Evolutionary conservation across 1,140 invertebrate genomes (phyloP).

Genomic region (Drosophila oshimai): DNA sequence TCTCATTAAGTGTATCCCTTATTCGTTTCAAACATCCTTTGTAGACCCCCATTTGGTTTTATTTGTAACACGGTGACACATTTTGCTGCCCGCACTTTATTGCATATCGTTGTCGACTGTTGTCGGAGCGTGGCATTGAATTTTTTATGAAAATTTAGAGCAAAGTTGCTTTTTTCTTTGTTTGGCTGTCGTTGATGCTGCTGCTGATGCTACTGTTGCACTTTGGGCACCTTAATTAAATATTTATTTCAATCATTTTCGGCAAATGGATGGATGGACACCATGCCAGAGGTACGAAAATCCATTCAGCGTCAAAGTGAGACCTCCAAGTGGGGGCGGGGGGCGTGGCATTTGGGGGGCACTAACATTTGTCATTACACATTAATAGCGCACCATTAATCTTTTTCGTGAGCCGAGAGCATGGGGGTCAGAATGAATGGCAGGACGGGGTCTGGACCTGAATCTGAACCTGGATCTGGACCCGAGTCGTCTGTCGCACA

Average conservation of each 20-base stretch:
- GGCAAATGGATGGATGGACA: slow-evolving; percentile 61
- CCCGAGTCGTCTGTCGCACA: slow-evolving; percentile 57
- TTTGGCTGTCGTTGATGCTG: slow-evolving; percentile 14
- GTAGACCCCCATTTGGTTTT: slow-evolving; percentile 17
- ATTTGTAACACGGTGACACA: slow-evolving; percentile 55
- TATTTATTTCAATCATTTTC: slow-evolving; percentile 77
- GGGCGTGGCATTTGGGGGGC: slow-evolving; percentile 2
- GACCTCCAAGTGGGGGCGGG: background rate
- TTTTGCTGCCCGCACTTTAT: slow-evolving; percentile 65
- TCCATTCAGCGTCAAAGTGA: slow-evolving; percentile 33
- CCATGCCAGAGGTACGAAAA: slow-evolving; percentile 19
- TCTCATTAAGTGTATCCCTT: background rate
- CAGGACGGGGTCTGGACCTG: slow-evolving; percentile 25
- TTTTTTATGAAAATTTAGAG: slow-evolving; percentile 81
- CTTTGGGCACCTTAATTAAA: slow-evolving; percentile 69
- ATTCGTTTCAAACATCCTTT: background rate
- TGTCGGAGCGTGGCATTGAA: slow-evolving; percentile 61
- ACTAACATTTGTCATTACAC: slow-evolving; percentile 81
- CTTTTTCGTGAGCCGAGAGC: slow-evolving; percentile 64
- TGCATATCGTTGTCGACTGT: slow-evolving; percentile 45
- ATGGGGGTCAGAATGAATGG: slow-evolving; percentile 45
- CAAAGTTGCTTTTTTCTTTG: slow-evolving; percentile 28
- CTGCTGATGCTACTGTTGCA: slow-evolving; percentile 26
- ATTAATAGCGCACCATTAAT: slow-evolving; percentile 80
- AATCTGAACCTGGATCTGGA: slow-evolving; percentile 52